A percentile compares a stretch with the other conserved stretches of the same genome.
Evolutionary conservation across 2,888 invertebrate species (phyloP).

Genomic region (Apomyelois bistriatella): DNA sequence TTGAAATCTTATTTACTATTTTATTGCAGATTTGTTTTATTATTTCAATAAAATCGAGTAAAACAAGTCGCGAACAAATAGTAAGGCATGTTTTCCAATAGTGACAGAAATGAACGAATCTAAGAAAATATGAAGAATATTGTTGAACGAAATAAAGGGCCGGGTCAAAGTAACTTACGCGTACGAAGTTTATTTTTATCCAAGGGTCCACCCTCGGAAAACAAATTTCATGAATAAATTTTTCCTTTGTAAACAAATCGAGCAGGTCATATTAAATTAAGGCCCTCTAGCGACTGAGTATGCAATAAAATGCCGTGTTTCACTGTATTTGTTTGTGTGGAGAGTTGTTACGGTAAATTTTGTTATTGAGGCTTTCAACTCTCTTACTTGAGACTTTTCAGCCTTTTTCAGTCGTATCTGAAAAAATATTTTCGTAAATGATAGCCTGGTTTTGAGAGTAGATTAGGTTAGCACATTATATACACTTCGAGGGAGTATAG

Average conservation of each 20-base stretch:
- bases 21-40: too few relatives aligned
- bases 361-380: background rate
- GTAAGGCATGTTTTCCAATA: constrained; percentile 18
- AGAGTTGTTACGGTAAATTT: constrained; percentile 7
- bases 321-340: constrained; percentile 30
- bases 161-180: constrained; percentile 55
- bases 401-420: too few relatives aligned
- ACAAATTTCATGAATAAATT: constrained; percentile 79
- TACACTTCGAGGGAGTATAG: too few relatives aligned
- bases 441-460: too few relatives aligned
- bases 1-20: too few relatives aligned
- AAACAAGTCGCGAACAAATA: background rate
- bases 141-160: constrained; percentile 35
- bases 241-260: constrained; percentile 79
- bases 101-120: constrained; percentile 25
- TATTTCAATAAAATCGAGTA: too few relatives aligned
- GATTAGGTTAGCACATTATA: too few relatives aligned
- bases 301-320: constrained; percentile 55
- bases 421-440: too few relatives aligned
- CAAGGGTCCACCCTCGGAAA: constrained; percentile 56
- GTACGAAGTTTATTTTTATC: constrained; percentile 66
- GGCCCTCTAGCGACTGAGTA: constrained; percentile 53
- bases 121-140: constrained; percentile 47
- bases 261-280: constrained; percentile 72
- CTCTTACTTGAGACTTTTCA: too few relatives aligned